Percentiles rank a stretch among this genome's conserved stretches.
Evolutionary conservation across 2,888 invertebrate genomes (phyloP).

Genomic region (Ichneumoninae sp.): DNA sequence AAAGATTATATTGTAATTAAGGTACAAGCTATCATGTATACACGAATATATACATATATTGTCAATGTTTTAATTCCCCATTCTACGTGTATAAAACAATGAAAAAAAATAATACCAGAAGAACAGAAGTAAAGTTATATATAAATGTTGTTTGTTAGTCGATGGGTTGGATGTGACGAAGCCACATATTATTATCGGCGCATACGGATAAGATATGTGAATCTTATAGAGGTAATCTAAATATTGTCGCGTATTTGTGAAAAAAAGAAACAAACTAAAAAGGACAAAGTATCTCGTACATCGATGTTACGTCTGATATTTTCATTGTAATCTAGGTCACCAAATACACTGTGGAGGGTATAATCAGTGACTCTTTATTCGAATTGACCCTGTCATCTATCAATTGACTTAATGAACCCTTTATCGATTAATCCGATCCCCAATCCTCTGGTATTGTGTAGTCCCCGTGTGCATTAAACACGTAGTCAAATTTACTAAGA

Average conservation of each 20-base stretch:
- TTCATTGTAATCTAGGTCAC: conserved; percentile 79
- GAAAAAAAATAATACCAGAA: conserved; percentile 53
- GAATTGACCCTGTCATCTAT: neutral
- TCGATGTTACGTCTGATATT: conserved; percentile 79
- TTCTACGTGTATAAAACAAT: conserved; percentile 74
- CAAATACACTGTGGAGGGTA: conserved; percentile 79
- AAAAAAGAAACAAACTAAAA: conserved; percentile 51
- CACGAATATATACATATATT: conserved; percentile 64
- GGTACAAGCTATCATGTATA: conserved; percentile 52
- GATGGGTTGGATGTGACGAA: conserved; percentile 75
- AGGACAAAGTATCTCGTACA: conserved; percentile 67
- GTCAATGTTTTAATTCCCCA: conserved; percentile 75
- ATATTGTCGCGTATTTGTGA: conserved; percentile 72
- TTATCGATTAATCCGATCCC: neutral
- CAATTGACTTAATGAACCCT: conserved; percentile 14
- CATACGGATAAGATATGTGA: conserved; percentile 71
- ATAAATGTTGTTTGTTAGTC: conserved; percentile 79
- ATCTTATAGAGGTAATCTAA: conserved; percentile 74
- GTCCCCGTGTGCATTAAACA: no score
- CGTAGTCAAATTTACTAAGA: no score
- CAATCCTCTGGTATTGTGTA: neutral
- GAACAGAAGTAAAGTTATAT: conserved; percentile 73
- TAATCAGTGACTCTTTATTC: conserved; percentile 53
- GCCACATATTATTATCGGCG: conserved; percentile 71
- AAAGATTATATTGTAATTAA: conserved; percentile 50